These are phyloP conservation scores for Eunapius fragilis DNA, from an alignment of 37 sponge, comb jelly and placozoan genomes.

Conservation along the genomic window DNA sequence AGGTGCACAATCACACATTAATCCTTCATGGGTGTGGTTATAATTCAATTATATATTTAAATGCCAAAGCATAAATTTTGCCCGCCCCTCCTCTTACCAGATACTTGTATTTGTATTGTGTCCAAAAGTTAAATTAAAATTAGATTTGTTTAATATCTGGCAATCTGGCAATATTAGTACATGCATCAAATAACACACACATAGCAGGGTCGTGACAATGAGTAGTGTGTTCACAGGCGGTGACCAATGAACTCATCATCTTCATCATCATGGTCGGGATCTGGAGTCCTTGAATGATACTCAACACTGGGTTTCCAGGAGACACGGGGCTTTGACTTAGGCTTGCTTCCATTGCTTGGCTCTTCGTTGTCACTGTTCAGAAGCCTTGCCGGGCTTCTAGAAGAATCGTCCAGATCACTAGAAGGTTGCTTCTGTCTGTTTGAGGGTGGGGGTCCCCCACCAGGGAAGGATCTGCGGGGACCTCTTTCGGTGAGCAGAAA, in stretches of 20 bases:
- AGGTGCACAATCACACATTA: too few relatives aligned
- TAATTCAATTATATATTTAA: too few relatives aligned
- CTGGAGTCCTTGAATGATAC: neutral
- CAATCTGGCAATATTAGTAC: too few relatives aligned
- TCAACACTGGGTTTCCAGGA: neutral
- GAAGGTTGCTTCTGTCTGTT: neutral
- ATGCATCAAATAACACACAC: neutral
- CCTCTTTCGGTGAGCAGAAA: neutral
- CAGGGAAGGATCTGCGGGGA: neutral
- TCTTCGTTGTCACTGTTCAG: neutral
- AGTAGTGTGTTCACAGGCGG: neutral
- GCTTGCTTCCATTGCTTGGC: neutral
- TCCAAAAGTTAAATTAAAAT: too few relatives aligned
- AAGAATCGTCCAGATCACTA: neutral
- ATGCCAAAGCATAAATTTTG: too few relatives aligned
- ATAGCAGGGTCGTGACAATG: neutral
- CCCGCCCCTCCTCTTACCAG: too few relatives aligned
- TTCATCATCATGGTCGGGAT: neutral
- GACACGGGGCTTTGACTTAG: neutral
- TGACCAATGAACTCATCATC: neutral
- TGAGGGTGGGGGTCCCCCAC: too few relatives aligned
- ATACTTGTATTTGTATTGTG: too few relatives aligned
- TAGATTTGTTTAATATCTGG: too few relatives aligned
- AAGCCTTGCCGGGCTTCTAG: neutral
- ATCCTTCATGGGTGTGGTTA: too few relatives aligned